Percentiles rank a stretch among this genome's conserved stretches.
Conservation (phyloP, 64 coral and sea anemone genomes). For the Montipora cactus region DNA sequence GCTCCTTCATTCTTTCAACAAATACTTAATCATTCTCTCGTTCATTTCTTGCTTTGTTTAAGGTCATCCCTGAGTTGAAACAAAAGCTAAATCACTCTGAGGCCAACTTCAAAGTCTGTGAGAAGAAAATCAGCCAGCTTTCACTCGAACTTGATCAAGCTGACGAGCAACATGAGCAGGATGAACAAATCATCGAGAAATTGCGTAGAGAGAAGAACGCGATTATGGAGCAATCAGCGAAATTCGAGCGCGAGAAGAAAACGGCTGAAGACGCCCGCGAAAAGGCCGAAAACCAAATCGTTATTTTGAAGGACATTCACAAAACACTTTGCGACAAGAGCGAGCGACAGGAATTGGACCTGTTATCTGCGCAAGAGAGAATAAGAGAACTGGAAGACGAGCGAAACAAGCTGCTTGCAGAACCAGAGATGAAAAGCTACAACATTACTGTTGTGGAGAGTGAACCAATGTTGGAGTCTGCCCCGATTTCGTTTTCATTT, state of each 20-base stretch:
- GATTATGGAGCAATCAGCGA: background rate
- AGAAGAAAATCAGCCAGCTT: background rate
- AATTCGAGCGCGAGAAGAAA: background rate
- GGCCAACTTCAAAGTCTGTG: background rate
- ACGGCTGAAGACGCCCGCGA: background rate
- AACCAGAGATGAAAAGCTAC: slow-evolving; percentile 42
- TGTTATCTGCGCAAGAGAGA: background rate
- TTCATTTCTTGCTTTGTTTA: background rate
- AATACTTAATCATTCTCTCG: background rate
- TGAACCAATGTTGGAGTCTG: background rate
- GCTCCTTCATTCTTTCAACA: no score
- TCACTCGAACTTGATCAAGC: background rate
- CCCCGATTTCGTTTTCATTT: slow-evolving; percentile 3
- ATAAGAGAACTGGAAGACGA: slow-evolving; percentile 36
- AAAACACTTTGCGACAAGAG: background rate
- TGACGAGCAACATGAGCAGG: background rate
- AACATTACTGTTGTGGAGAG: slow-evolving; percentile 37
- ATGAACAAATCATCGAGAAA: slow-evolving; percentile 4
- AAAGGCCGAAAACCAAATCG: background rate
- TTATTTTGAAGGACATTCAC: background rate
- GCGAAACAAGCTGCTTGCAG: background rate
- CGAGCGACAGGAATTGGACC: background rate
- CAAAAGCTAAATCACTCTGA: slow-evolving; percentile 40
- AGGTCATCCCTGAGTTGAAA: background rate
- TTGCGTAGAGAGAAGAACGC: background rate